Conservation (phyloP, 2,888 invertebrate genomes). For the Mechanitis messenoides region DNA sequence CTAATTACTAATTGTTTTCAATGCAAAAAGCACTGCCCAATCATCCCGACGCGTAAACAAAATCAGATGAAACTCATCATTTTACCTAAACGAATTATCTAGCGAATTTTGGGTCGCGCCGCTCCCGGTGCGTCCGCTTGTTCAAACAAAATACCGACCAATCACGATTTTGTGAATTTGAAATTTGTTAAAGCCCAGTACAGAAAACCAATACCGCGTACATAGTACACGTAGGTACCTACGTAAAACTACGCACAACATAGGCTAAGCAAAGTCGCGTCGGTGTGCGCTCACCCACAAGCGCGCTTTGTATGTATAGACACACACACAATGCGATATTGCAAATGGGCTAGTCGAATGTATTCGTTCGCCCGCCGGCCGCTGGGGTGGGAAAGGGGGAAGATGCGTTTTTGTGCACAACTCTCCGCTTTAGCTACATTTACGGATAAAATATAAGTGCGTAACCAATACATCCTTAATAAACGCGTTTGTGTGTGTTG, state of each 20-base stretch:
- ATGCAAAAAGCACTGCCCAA: slow-evolving; percentile 41
- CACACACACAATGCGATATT: slow-evolving; percentile 73
- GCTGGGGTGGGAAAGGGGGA: slow-evolving; percentile 53
- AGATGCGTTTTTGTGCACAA: slow-evolving; percentile 75
- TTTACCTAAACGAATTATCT: slow-evolving; percentile 69
- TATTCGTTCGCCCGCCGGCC: slow-evolving; percentile 69
- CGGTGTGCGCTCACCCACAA: slow-evolving; percentile 49
- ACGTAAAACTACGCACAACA: slow-evolving; percentile 69
- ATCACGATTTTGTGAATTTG: slow-evolving; percentile 76
- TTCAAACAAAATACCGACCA: slow-evolving; percentile 73
- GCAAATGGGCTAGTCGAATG: slow-evolving; percentile 76
- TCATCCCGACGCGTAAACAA: slow-evolving; percentile 47
- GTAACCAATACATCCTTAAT: slow-evolving; percentile 51
- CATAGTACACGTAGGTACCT: slow-evolving; percentile 40
- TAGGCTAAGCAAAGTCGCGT: slow-evolving; percentile 63
- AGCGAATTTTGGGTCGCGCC: slow-evolving; percentile 54
- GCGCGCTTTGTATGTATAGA: slow-evolving; percentile 36
- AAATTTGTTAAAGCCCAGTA: slow-evolving; percentile 74
- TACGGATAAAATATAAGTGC: slow-evolving; percentile 69
- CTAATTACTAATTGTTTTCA: slow-evolving; percentile 44
- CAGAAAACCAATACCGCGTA: slow-evolving; percentile 73
- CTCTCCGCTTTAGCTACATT: slow-evolving; percentile 61
- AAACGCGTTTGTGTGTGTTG: slow-evolving; percentile 34
- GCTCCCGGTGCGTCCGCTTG: slow-evolving; percentile 55
- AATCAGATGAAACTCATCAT: slow-evolving; percentile 65